These are phyloP conservation scores for Caranx melampygus DNA, from an alignment of 2,113 vertebrate species.

Conservation along the genomic window DNA sequence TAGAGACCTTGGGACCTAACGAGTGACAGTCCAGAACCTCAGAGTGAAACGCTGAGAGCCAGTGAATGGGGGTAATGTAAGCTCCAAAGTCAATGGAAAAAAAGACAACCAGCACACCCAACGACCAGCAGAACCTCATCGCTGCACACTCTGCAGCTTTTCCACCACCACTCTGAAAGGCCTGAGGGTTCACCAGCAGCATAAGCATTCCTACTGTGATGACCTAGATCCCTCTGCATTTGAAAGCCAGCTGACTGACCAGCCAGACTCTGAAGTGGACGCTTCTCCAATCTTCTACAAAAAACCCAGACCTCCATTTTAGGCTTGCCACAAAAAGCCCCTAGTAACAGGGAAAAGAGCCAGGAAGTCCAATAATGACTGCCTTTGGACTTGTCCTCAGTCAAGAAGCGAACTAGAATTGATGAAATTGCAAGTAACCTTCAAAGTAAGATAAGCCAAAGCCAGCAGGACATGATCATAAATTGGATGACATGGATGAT, in stretches of 20 bases:
- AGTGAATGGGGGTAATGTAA: constrained; percentile 86
- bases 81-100: constrained; percentile 89
- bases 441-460: constrained; percentile 98
- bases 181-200: constrained; percentile 98
- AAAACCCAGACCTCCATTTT: constrained; percentile 99
- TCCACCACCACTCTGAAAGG: constrained; percentile 97
- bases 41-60: constrained; percentile 84
- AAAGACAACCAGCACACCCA: constrained; percentile 83
- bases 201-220: constrained; percentile 98
- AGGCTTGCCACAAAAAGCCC: constrained; percentile 95
- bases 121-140: constrained; percentile 92
- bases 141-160: constrained; percentile 95
- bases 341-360: constrained; percentile 91
- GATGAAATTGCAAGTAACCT: constrained; percentile 98
- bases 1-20: constrained; percentile 92
- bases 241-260: constrained; percentile 84
- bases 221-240: constrained; percentile 89
- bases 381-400: constrained; percentile 95
- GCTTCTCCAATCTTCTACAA: constrained; percentile 90
- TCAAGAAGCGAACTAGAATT: constrained; percentile 97
- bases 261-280: constrained; percentile 89
- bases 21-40: constrained; percentile 86
- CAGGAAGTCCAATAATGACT: constrained; percentile 93
- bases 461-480: constrained; percentile 93
- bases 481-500: constrained; percentile 95